Base-by-base conservation (phyloP, 2,888 invertebrate genomes). In the Anthoptus insignis region DNA sequence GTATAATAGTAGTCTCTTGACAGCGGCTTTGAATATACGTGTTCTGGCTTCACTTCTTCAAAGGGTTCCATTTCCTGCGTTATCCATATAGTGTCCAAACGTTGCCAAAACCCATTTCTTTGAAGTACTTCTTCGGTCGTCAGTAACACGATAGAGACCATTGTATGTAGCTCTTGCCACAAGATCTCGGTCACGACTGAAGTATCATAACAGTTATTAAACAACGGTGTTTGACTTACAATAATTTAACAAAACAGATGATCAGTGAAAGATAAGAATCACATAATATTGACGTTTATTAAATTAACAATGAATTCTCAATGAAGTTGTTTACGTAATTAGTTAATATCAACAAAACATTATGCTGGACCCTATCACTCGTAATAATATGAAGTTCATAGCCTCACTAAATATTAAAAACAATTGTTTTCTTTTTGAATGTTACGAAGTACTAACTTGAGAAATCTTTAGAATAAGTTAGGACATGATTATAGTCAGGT, bases 1-100 rank as follows among this genome's bases (percentile, higher is more conserved):
- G 88, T 78, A 66, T 93, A 91, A 65, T 92, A 93, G 19, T 83
- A 73, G 66, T 92, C 93, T 76, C 86, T 86, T 14, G 91, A 80
- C 0, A 91, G 72, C 0, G 93, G 92, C 71, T 90, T 92, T 1
- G 71, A 64, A 73, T 82, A 92, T 32, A 80, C 64, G 65, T 90
- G 81, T 72, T 91, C 89, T 0, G 82, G 81, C 71, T 83, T 84
- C 3, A 91, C 80, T 68, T 91, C 91, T 68, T 91, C 91, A 69
- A 92, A 92, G 0, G 92, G 91, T 74, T 92, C 92, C 79, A 93
- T 64, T 54, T 93, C 93, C 70, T 88, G 85, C 3, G 87, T 84
- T 39, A 83, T 75, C 93, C 93, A 93, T 39, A 85, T 45, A 27
- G 83, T 77, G 70, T 91, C 91, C 76, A 93, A 80, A 53, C 84